A percentile compares a stretch with the other conserved stretches of the same genome.
Evolutionary conservation across 2,888 invertebrate species (phyloP).

Genomic region (Plebejus argus): DNA sequence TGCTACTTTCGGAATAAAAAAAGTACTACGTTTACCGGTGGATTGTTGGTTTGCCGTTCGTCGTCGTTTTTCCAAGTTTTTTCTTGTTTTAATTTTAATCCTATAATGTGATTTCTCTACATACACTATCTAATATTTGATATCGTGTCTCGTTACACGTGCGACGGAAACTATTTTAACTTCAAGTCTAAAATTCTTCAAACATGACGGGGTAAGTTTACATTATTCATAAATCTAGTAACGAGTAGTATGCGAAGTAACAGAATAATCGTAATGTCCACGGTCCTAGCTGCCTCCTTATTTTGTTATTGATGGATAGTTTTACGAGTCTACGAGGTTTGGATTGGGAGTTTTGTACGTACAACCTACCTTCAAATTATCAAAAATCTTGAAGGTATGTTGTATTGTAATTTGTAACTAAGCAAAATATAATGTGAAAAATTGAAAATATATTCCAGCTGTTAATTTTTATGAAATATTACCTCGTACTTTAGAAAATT

Average conservation of each 20-base stretch:
- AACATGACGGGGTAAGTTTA: slow-evolving; percentile 6
- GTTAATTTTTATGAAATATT: neutral
- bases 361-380: neutral
- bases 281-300: neutral
- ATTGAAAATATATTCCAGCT: neutral
- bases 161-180: neutral
- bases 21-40: no score
- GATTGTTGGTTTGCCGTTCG: no score
- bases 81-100: neutral
- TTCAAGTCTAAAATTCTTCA: neutral
- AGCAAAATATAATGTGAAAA: neutral
- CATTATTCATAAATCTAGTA: neutral
- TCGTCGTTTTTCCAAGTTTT: neutral
- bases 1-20: no score
- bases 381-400: neutral
- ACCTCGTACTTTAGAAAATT: neutral
- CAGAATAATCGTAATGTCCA: neutral
- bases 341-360: neutral
- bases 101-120: neutral
- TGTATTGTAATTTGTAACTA: neutral
- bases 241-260: neutral
- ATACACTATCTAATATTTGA: neutral
- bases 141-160: neutral
- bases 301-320: neutral
- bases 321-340: neutral